Conservation (phyloP, 2,888 invertebrate genomes). For the Lissocephala sabroskyi region DNA sequence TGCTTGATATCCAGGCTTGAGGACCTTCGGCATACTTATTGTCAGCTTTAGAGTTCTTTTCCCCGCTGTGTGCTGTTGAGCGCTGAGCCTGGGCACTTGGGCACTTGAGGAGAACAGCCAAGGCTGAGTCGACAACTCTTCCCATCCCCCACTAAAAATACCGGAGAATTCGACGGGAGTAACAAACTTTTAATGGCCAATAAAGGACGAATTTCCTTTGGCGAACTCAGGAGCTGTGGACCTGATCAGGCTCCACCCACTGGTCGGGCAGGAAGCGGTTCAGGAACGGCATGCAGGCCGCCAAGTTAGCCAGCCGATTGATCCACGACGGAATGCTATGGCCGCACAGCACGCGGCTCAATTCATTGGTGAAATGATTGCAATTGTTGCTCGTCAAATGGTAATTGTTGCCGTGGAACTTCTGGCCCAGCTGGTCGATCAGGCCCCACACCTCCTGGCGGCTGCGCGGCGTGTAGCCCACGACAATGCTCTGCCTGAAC, state of each 20-base stretch:
- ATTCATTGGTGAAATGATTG: slow-evolving; percentile 94
- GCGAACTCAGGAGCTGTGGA: too few relatives aligned
- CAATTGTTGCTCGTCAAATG: slow-evolving; percentile 93
- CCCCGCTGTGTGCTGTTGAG: too few relatives aligned
- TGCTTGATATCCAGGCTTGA: too few relatives aligned
- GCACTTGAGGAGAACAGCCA: too few relatives aligned
- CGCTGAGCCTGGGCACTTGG: too few relatives aligned
- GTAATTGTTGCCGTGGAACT: slow-evolving; percentile 95
- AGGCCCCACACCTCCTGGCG: slow-evolving; percentile 91
- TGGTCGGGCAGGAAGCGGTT: slow-evolving; percentile 90
- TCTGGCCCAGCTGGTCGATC: slow-evolving; percentile 89
- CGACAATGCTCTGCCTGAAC: slow-evolving; percentile 89
- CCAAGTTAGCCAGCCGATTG: slow-evolving; percentile 79
- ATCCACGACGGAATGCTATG: slow-evolving; percentile 96
- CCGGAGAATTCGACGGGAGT: too few relatives aligned
- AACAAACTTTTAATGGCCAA: too few relatives aligned
- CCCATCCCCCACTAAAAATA: too few relatives aligned
- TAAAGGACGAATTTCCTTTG: too few relatives aligned
- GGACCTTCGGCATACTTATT: too few relatives aligned
- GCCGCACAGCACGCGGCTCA: slow-evolving; percentile 90
- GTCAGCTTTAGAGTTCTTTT: too few relatives aligned
- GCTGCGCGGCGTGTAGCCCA: slow-evolving; percentile 96
- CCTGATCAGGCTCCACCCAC: slow-evolving; percentile 15
- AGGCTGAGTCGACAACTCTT: too few relatives aligned
- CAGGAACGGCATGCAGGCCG: slow-evolving; percentile 92